Evolutionary conservation across 2,113 vertebrate species (phyloP), one percentile per base, ranked within the genome.

Genomic region (Caretta caretta): DNA sequence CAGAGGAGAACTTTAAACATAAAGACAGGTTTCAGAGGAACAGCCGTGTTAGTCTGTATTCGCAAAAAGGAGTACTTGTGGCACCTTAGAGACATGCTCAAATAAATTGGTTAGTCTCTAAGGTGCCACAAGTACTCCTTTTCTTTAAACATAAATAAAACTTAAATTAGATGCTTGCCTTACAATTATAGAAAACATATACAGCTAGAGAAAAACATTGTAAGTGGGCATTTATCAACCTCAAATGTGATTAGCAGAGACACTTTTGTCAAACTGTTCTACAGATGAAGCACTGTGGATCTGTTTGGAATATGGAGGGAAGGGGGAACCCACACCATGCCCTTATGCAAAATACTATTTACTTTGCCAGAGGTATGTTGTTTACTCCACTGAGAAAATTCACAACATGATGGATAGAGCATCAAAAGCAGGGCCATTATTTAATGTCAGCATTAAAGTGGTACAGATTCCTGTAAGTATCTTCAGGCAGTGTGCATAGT

Each of bases 241-340:
- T 91, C 82, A 92, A 50, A 97, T 25, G 80, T 24, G 94, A 90
- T 93, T 97, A 96, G 90, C 80, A 97, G 79, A 95, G 91, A 94
- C 50, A 95, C 83, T 85, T 92, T 94, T 83, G 65, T 51, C 51
- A 89, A 97, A 83, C 95, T 95, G 91, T 22, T 16, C 86, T 94
- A 86, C 80, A 89, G 83, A 92, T 91, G 93, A 54, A 88, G 83
- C 84, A 87, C 88, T 75, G 83, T 92, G 94, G 96, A 90, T 76
- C 75, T 84, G 48, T 59, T 93, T 94, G 94, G 81, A 91, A 86
- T 20, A 80, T 46, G 84, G 86, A 96, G 80, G 22, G 69, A 90
- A 91, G 90, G 27, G 4, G 49, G 84, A 92, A 79, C 90, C 94
- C 96, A 93, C 93, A 96, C 83, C 83, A 91, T n/a, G 89, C 42